Percentiles rank a stretch among this genome's conserved stretches.
Conservation (phyloP, 2,797 vertebrate genomes). For the Sebastiscus tertius region DNA sequence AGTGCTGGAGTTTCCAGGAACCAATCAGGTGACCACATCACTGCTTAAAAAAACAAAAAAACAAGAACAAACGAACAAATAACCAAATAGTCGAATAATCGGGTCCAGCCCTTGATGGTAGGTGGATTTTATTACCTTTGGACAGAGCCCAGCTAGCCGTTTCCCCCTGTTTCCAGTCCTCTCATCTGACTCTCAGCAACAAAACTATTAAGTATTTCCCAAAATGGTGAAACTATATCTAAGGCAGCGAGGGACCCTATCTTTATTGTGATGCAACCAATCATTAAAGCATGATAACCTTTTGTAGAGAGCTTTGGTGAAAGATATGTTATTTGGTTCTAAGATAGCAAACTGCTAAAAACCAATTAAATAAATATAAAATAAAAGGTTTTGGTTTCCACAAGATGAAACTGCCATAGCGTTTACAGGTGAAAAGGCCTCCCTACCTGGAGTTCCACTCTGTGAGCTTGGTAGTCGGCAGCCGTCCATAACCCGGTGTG, state of each 20-base stretch:
- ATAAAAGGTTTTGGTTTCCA: not conserved
- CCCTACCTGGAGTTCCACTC: slow-evolving; percentile 90
- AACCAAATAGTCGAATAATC: too few relatives aligned
- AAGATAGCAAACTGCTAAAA: not conserved
- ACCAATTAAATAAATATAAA: not conserved
- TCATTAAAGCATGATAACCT: not conserved
- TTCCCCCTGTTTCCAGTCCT: too few relatives aligned
- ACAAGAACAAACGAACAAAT: too few relatives aligned
- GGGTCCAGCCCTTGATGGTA: too few relatives aligned
- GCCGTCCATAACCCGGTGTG: slow-evolving; percentile 69
- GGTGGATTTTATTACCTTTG: too few relatives aligned
- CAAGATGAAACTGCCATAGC: not conserved
- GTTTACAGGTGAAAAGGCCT: slow-evolving; percentile 1
- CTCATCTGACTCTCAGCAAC: too few relatives aligned
- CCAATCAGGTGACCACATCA: too few relatives aligned
- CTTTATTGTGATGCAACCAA: not conserved
- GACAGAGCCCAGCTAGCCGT: too few relatives aligned
- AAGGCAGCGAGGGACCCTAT: too few relatives aligned
- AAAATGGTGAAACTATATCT: not conserved
- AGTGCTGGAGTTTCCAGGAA: too few relatives aligned
- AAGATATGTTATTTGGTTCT: not conserved
- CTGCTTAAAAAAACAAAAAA: too few relatives aligned
- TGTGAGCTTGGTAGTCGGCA: slow-evolving; percentile 78
- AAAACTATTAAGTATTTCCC: not conserved
- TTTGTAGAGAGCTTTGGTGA: not conserved